Percentiles rank a stretch among this genome's conserved stretches.
These are phyloP conservation scores for Pseudobourletiella spinata DNA, from an alignment of 1,140 invertebrate species.

Conservation along the genomic window DNA sequence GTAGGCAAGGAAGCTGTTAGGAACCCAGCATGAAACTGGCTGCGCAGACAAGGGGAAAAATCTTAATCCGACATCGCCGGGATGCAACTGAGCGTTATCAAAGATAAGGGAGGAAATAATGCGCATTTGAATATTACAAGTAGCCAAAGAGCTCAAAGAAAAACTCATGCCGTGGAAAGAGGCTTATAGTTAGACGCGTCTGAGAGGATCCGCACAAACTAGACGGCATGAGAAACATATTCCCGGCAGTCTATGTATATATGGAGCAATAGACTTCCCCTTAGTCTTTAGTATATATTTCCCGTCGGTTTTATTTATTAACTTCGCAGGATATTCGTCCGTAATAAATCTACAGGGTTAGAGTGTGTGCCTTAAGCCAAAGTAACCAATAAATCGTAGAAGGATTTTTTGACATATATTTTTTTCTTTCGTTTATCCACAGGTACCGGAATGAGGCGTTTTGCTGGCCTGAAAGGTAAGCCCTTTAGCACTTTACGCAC, in stretches of 20 bases:
- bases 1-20: too few species aligned
- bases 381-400: conserved; percentile 21
- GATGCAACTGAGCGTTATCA: not conserved
- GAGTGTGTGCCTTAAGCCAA: not conserved
- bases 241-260: too few species aligned
- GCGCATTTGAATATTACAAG: not conserved
- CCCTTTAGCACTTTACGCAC: too few species aligned
- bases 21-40: too few species aligned
- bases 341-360: not conserved
- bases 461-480: conserved; percentile 36
- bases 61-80: not conserved
- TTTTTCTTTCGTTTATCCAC: conserved; percentile 28
- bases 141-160: not conserved
- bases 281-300: not conserved
- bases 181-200: not conserved
- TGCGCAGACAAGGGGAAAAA: not conserved
- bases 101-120: not conserved
- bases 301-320: not conserved
- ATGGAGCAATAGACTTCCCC: too few species aligned
- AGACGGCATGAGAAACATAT: too few species aligned
- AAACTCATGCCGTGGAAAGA: too few species aligned
- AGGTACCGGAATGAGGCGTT: conserved; percentile 35
- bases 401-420: conserved; percentile 19
- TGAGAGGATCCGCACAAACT: not conserved
- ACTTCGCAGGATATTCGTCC: not conserved